These are phyloP conservation scores for Campoplex capitator DNA, from an alignment of 2,888 invertebrate genomes.

Conservation along the genomic window DNA sequence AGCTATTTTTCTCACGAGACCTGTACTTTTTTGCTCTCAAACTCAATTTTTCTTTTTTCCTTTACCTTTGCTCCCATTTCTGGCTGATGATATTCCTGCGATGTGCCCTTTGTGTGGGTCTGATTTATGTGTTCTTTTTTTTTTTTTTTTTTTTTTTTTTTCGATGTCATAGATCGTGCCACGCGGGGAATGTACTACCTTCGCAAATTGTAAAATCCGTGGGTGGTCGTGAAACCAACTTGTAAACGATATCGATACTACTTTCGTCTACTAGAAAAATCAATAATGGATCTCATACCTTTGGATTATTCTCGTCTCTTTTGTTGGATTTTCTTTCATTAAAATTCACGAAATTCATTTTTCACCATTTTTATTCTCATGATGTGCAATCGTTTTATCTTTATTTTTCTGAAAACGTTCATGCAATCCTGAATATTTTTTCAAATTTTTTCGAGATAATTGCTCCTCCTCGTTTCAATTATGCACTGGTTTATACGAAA, in stretches of 20 bases:
- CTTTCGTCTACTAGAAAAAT: constrained; percentile 75
- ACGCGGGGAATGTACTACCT: constrained; percentile 80
- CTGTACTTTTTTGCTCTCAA: not conserved
- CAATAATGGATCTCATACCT: constrained; percentile 59
- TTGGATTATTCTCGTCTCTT: too few relatives aligned
- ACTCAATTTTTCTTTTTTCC: not conserved
- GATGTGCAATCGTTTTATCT: not conserved
- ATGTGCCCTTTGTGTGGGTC: constrained; percentile 32
- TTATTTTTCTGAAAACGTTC: too few relatives aligned
- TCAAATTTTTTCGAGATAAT: too few relatives aligned
- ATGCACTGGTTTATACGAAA: constrained; percentile 54
- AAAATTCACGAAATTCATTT: too few relatives aligned
- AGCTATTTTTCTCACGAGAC: not conserved
- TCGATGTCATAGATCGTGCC: constrained; percentile 46
- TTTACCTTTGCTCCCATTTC: constrained; percentile 25
- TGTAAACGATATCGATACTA: constrained; percentile 80
- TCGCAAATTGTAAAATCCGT: constrained; percentile 75
- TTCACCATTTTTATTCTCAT: constrained; percentile 18
- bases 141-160: not conserved
- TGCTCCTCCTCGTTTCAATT: too few relatives aligned
- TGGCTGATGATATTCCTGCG: constrained; percentile 36
- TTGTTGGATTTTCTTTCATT: not conserved
- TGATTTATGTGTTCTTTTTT: not conserved
- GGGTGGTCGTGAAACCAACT: constrained; percentile 58
- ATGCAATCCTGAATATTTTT: too few relatives aligned